phyloP scores from a whole-genome alignment of 2,113 vertebrate genomes.

The Daphoenositta chrysoptera region DNA sequence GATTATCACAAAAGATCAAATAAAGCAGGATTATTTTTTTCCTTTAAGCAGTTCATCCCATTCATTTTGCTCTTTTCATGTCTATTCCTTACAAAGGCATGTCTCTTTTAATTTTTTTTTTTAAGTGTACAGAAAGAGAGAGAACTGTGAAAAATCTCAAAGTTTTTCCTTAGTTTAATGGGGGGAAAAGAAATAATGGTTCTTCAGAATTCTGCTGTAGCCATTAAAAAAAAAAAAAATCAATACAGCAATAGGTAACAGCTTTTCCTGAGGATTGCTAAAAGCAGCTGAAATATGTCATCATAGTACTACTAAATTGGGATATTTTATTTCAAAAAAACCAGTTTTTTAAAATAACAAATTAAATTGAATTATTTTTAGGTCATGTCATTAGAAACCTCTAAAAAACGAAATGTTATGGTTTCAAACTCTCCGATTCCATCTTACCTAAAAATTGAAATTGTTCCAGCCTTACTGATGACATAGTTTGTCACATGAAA shows the following conservation, averaged over 20 bases:
- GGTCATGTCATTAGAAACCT: not conserved
- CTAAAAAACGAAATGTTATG: not conserved
- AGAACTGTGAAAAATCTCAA: not conserved
- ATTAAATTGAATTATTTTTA: not conserved
- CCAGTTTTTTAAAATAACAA: not conserved
- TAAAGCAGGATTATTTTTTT: not conserved
- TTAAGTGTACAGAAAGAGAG: not conserved
- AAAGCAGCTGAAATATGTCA: not conserved
- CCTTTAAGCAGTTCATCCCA: slow-evolving; percentile 9
- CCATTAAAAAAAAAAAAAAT: not conserved
- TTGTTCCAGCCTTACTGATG: not conserved
- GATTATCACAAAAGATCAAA: slow-evolving; percentile 52
- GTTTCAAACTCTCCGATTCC: not conserved
- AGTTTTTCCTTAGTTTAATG: not conserved
- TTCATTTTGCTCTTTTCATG: slow-evolving; percentile 54
- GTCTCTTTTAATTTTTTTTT: not conserved
- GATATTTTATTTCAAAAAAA: not conserved
- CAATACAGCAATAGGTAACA: not conserved
- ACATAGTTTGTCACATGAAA: not conserved
- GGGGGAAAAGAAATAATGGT: not conserved
- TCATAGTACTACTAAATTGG: not conserved
- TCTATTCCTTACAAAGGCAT: not conserved
- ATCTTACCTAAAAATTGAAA: not conserved
- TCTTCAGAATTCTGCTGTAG: not conserved
- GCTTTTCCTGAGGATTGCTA: not conserved